Base-by-base conservation (phyloP, 2,888 invertebrate species). In the Octodonta nipae region DNA sequence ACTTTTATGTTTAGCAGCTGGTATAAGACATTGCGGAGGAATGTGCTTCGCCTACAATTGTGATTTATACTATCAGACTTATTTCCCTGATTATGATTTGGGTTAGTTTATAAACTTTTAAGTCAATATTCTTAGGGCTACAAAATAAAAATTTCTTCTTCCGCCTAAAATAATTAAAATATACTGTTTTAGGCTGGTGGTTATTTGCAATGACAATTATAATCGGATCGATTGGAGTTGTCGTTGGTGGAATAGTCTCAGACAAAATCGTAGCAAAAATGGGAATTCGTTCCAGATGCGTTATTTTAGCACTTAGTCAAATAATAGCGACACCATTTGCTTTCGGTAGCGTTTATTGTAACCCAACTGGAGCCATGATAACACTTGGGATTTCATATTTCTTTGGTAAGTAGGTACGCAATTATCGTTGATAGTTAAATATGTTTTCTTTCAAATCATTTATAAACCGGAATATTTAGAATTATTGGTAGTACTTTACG, bases 11-110 rank as follows among this genome's bases (percentile, higher is more conserved):
- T 58, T 87, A 2, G 87, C 86, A n/a, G 87, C 87, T 11, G 85
- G 86, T 24, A 79, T 88, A 45, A 73, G 87, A 46, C 87, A 88
- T 63, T 84, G 84, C 45, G 87, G 81, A 45, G 88, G 88, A 40
- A 84, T 87, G 78, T 80, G 81, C 39, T 88, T 88, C 62, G 87
- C 87, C 0, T 88, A 88, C 67, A 88, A 88, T 59, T 86, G 87
- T 4, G 87, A 88, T 56, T 67, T 87, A 30, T 88, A 86, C 64
- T 88, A 86, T 60, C 76, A 84, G 39, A 78, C 75, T 36, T 87
- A 87, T 61, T 88, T 85, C 64, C 88, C 88, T 1, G 85, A 86
- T 50, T 81, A 83, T 47, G 86, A 87, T 64, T 72, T 87, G 8
- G 85, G 87, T 47, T 28, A 41, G 38, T 30, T 2, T 10, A n/a